Conservation (phyloP, 2,888 invertebrate species). For the Dendrolimus pini region DNA sequence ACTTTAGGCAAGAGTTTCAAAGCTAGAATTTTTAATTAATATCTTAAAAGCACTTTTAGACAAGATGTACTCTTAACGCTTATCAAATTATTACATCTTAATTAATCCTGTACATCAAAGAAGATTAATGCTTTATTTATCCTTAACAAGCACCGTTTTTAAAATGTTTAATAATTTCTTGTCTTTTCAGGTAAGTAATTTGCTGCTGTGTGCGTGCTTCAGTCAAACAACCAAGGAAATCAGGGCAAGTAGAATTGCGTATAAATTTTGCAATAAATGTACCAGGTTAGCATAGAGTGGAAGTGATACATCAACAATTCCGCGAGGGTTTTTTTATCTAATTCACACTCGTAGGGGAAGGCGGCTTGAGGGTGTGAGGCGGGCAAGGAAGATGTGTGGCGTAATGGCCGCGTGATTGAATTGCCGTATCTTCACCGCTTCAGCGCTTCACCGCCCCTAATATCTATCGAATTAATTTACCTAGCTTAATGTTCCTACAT, state of each 20-base stretch:
- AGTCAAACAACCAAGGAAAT: too few species aligned
- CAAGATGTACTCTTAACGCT: too few species aligned
- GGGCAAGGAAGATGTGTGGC: conserved; percentile 30
- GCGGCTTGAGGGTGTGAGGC: conserved; percentile 6
- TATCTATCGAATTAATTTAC: conserved; percentile 53
- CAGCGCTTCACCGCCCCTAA: conserved; percentile 42
- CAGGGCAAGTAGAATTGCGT: background rate
- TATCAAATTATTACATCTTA: too few species aligned
- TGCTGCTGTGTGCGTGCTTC: too few species aligned
- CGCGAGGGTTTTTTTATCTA: conserved; percentile 23
- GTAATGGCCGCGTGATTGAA: conserved; percentile 61
- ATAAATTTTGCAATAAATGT: conserved; percentile 15
- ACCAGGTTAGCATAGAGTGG: conserved; percentile 8
- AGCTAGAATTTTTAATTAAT: too few species aligned
- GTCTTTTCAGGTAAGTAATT: too few species aligned
- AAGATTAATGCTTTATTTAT: too few species aligned
- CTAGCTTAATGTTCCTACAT: conserved; percentile 19
- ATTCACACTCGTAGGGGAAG: conserved; percentile 11
- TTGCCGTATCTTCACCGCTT: conserved; percentile 53
- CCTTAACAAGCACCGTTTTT: too few species aligned
- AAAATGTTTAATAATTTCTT: too few species aligned
- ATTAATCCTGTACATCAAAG: too few species aligned
- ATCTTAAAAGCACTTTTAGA: too few species aligned
- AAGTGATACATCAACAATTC: conserved; percentile 45
- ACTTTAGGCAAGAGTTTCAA: too few species aligned